phyloP scores from a whole-genome alignment of 2,888 invertebrate genomes.

The Conus canariensis region DNA sequence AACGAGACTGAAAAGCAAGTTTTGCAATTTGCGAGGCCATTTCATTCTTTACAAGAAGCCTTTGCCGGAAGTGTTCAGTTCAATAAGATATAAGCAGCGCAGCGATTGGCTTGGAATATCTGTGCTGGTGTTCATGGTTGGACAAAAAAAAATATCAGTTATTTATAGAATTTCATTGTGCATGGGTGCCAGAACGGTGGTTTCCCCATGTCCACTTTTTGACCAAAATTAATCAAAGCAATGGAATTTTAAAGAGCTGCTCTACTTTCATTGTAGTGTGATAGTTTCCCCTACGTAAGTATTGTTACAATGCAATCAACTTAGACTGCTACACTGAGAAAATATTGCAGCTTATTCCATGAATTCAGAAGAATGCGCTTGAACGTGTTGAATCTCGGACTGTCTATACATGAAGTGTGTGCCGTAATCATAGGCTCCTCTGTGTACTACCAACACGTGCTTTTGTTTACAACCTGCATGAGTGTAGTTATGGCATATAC shows the following conservation, averaged over 20 bases:
- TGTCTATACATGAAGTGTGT: no score
- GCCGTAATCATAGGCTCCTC: no score
- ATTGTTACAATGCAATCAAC: neutral
- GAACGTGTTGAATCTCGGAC: no score
- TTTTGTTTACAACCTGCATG: no score
- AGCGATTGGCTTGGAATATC: conserved; percentile 25
- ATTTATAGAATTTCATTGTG: neutral
- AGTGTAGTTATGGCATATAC: no score
- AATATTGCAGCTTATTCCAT: neutral
- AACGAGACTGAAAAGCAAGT: conserved; percentile 52
- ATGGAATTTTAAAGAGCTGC: neutral
- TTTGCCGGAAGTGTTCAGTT: conserved; percentile 31
- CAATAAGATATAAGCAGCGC: neutral
- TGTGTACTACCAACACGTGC: no score
- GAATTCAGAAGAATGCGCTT: neutral
- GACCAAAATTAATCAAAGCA: no score
- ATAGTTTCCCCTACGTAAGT: neutral
- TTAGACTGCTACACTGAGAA: neutral
- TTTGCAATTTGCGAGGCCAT: conserved; percentile 44
- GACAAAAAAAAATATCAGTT: neutral
- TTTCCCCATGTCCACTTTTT: no score
- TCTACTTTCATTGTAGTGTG: neutral
- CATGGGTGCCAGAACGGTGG: neutral
- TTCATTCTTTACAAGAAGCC: neutral
- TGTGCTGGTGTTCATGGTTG: neutral